Evolutionary conservation across 2,113 vertebrate genomes (phyloP).

Genomic region (Dolichallabes microphthalmus): DNA sequence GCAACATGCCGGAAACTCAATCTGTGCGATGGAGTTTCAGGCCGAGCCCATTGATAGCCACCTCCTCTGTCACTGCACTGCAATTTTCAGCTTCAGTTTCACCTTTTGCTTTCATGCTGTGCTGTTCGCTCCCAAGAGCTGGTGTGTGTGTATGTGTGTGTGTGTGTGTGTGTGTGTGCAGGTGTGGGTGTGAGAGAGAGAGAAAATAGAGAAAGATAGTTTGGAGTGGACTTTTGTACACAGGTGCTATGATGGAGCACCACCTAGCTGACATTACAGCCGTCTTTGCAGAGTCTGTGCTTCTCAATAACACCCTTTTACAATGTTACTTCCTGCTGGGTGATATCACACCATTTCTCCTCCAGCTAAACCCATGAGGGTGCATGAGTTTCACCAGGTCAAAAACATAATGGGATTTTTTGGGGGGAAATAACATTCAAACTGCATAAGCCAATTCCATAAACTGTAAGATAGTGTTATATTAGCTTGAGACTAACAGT

Average conservation of each 20-base stretch:
- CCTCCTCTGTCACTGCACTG: slow-evolving; percentile 85
- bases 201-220: slow-evolving; percentile 14
- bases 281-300: slow-evolving; percentile 35
- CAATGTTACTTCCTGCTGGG: slow-evolving; percentile 44
- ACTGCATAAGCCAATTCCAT: not conserved
- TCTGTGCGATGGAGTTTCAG: slow-evolving; percentile 90
- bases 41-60: slow-evolving; percentile 88
- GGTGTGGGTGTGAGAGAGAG: slow-evolving; percentile 6
- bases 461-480: not conserved
- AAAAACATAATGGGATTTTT: not conserved
- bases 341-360: slow-evolving; percentile 28
- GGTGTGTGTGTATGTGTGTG: slow-evolving; percentile 70
- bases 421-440: not conserved
- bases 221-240: slow-evolving; percentile 66
- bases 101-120: slow-evolving; percentile 93
- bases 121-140: slow-evolving; percentile 85
- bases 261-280: slow-evolving; percentile 67
- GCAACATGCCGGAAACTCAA: slow-evolving; percentile 89
- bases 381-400: not conserved
- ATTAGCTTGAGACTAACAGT: not conserved
- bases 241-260: slow-evolving; percentile 76
- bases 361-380: slow-evolving; percentile 22
- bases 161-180: slow-evolving; percentile 43
- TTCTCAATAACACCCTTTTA: slow-evolving; percentile 49
- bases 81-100: slow-evolving; percentile 99